Base-by-base conservation (phyloP, 2,888 invertebrate species). In the Sipha maydis region DNA sequence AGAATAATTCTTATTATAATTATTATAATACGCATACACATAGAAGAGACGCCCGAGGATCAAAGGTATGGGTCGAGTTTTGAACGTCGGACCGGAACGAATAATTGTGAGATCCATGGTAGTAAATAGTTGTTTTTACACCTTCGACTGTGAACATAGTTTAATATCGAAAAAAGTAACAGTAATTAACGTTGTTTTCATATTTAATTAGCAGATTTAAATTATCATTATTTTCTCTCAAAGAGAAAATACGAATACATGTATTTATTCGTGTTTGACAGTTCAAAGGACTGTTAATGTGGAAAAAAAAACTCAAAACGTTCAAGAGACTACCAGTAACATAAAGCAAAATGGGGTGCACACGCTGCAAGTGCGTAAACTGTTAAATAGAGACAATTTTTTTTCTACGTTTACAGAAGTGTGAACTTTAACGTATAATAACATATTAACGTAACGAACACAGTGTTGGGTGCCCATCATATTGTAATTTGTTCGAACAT, bases 201-300 rank as follows among this genome's bases (percentile, higher is more conserved):
- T 75, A 83, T 75, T 83, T 83, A 83, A 73, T 56, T 83, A 73
- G 19, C 54, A 41, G 41, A 83, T 83, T 71, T 25, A n/a, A 83
- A 73, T 83, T 38, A 3, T 69, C 1, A 48, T 41, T 31, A 69
- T 28, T 82, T 69, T 69, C 31, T 11, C 28, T 28, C 3, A 28
- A 19, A 11, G 78, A 31, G 34, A 48, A 48, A 48, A 48, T 41
- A 21, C 14, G 25, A 76, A 41, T 48, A 25, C 2, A 3, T 76
- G 11, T 48, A 48, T 48, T 0, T 41, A 4, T 67, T 82, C 69
- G 5, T 34, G 34, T 73, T 83, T 38, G 11, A 61, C 38, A 75
- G 83, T 61, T 83, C 69, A 75, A 56, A 83, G n/a, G 56, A 25
- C 56, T 38, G 21, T n/a, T 61, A 75, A 83, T 3, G 25, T 34